Percentiles rank a stretch among this genome's conserved stretches.
phyloP scores from a whole-genome alignment of 2,888 invertebrate genomes.

The Parnassius mnemosyne region DNA sequence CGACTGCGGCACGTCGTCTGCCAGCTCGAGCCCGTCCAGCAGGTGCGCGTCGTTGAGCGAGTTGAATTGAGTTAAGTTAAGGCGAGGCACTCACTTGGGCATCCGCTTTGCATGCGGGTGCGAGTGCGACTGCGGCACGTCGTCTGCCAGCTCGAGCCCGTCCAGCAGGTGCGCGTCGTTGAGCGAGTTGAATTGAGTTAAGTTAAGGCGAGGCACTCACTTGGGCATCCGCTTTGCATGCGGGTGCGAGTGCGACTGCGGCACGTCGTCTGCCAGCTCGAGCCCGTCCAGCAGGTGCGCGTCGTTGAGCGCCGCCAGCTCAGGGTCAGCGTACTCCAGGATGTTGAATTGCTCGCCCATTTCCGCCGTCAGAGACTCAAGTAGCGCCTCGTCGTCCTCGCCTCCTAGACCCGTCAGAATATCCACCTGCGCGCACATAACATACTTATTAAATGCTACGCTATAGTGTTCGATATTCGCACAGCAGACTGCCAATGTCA shows the following conservation, averaged over 20 bases:
- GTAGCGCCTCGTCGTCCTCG: slow-evolving; percentile 92
- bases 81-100: neutral
- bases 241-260: slow-evolving; percentile 81
- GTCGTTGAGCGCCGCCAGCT: slow-evolving; percentile 89
- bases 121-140: slow-evolving; percentile 33
- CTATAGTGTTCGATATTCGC: neutral
- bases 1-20: no score
- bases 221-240: neutral
- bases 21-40: no score
- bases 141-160: slow-evolving; percentile 88
- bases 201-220: no score
- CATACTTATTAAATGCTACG: neutral
- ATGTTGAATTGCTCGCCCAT: slow-evolving; percentile 98
- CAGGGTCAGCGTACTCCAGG: slow-evolving; percentile 96
- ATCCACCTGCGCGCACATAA: slow-evolving; percentile 80
- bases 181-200: slow-evolving; percentile 57
- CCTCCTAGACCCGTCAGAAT: slow-evolving; percentile 91
- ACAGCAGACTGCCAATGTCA: no score
- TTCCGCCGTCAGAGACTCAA: slow-evolving; percentile 86
- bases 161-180: slow-evolving; percentile 91
- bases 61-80: no score
- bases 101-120: slow-evolving; percentile 34
- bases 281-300: slow-evolving; percentile 93
- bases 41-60: no score
- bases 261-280: slow-evolving; percentile 89